These are phyloP conservation scores for Heliopora coerulea DNA, from an alignment of 92 coral and sea anemone genomes.

Conservation along the genomic window DNA sequence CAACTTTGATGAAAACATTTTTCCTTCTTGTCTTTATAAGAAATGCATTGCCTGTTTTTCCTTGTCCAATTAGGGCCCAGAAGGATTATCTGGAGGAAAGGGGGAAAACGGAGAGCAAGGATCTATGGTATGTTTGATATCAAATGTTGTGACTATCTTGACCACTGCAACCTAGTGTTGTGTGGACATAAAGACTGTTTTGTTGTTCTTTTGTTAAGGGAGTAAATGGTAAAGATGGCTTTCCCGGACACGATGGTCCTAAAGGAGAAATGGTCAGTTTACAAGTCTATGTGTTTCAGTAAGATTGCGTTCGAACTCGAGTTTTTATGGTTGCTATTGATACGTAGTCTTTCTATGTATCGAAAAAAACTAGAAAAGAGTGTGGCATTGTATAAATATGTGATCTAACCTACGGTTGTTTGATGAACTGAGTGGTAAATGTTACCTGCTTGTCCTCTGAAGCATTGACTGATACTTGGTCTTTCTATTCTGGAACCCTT, in stretches of 20 bases:
- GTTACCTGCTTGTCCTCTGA: no score
- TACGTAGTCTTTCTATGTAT: no score
- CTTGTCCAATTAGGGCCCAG: slow-evolving; percentile 14
- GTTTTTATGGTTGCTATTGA: no score
- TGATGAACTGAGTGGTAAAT: no score
- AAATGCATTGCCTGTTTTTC: background rate
- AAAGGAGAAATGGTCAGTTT: slow-evolving; percentile 23
- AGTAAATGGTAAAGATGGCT: slow-evolving; percentile 18
- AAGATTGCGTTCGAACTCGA: no score
- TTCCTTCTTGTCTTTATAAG: background rate
- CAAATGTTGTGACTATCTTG: background rate
- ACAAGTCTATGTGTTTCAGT: no score
- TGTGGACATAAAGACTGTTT: background rate
- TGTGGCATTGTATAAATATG: no score
- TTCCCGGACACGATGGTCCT: slow-evolving; percentile 1
- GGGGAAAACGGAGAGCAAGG: slow-evolving; percentile 10
- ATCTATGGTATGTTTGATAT: background rate
- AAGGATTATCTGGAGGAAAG: slow-evolving; percentile 6
- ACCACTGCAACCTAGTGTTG: background rate
- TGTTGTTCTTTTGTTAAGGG: slow-evolving; percentile 1
- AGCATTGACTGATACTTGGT: no score
- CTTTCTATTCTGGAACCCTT: no score
- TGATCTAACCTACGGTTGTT: no score
- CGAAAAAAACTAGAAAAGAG: no score
- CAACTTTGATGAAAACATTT: background rate